Evolutionary conservation across 2,888 invertebrate species (phyloP), one percentile per base, ranked within the genome.

Genomic region (Pammene aurita): DNA sequence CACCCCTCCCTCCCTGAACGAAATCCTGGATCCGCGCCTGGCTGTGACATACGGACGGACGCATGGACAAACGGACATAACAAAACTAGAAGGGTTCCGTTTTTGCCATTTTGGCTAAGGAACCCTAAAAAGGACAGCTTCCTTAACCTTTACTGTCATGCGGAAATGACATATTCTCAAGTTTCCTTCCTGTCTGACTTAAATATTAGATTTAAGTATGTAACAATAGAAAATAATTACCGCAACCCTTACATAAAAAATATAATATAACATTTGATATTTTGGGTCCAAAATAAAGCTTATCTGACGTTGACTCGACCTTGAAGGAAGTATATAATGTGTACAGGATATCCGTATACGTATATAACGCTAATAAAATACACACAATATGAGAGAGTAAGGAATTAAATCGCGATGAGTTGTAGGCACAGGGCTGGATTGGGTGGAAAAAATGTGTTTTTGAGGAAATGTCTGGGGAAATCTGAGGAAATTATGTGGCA

Each of bases 401-500:
- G 10, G 57, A 63, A 63, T 67, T 44, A 67, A 67, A 67, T 63
- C 41, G 50, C 63, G 56, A 50, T 34, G 56, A 16, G 55, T 11
- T 44, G 66, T n/a, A n/a, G n/a, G n/a, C n/a, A 35, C 67, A 67
- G 62, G 67, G 67, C n/a, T 35, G 67, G 34, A 62, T 16, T 56
- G 52, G 14, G 26, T 16, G 44, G 16, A 14, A 41, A 14, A 38
- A 38, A 38, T 42, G 44, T 42, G 38, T 4, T 46, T 60, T 35
- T 16, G 13, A n/a, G 34, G 14, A 50, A 38, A 61, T 13, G 14
- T 46, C 16, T 35, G 48, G 10, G 18, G 50, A 50, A 50, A 50
- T 48, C 26, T 18, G 16, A 48, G 38, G 11, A 16, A 18, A 50
- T 18, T 26, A 18, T 26, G 18, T 18, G 18, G 48, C 16, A 16